These are phyloP conservation scores for Bambusicola thoracicus DNA, from an alignment of 2,113 vertebrate species.

Conservation along the genomic window DNA sequence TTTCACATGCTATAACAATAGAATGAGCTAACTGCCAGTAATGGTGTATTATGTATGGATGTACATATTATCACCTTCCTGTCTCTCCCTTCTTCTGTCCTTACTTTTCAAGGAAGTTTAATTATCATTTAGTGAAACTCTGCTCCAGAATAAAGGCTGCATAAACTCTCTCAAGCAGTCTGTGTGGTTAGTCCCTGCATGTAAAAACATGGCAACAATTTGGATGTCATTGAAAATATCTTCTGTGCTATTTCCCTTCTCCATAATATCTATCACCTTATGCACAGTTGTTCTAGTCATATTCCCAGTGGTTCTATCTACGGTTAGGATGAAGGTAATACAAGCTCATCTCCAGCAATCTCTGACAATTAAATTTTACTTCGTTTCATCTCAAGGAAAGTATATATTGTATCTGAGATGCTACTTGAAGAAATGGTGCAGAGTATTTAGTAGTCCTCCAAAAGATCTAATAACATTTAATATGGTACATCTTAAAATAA, in stretches of 20 bases:
- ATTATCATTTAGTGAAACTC: background rate
- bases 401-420: background rate
- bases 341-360: background rate
- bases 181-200: background rate
- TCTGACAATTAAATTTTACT: conserved; percentile 43
- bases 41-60: background rate
- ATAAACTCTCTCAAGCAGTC: background rate
- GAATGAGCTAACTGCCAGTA: background rate
- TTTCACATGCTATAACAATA: background rate
- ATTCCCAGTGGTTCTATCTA: conserved; percentile 15
- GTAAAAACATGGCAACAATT: background rate
- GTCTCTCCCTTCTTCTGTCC: background rate
- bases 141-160: background rate
- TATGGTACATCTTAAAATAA: background rate
- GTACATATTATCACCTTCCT: background rate
- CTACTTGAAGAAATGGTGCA: background rate
- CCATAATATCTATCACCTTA: background rate
- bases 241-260: background rate
- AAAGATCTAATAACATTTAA: background rate
- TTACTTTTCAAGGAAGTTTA: background rate
- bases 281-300: background rate
- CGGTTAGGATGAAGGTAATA: background rate
- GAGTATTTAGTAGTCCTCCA: background rate
- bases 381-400: background rate
- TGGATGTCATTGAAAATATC: background rate